Conservation (phyloP, 1,140 invertebrate species). For the Adoxophyes honmai region DNA sequence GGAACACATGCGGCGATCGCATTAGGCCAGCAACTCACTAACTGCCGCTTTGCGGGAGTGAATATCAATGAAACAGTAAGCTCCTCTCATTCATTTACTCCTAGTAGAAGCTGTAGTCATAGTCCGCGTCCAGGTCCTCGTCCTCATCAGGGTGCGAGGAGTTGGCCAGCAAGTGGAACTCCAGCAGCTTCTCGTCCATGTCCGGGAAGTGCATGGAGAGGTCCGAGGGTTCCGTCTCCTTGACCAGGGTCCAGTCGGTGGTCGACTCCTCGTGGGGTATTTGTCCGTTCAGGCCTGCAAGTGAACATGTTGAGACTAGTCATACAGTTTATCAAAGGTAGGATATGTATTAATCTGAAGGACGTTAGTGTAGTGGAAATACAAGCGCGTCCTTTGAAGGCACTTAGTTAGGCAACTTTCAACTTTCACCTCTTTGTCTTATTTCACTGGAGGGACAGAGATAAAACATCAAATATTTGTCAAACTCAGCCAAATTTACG, state of each 20-base stretch:
- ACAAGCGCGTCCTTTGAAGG: too few relatives aligned
- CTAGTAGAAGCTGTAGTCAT: constrained; percentile 63
- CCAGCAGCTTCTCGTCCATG: constrained; percentile 45
- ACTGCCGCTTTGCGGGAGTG: too few relatives aligned
- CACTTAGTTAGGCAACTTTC: too few relatives aligned
- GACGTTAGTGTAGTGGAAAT: too few relatives aligned
- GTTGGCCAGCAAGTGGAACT: constrained; percentile 50
- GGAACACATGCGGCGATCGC: too few relatives aligned
- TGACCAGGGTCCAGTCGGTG: constrained; percentile 46
- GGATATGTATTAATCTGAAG: too few relatives aligned
- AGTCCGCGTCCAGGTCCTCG: constrained; percentile 46
- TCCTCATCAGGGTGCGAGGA: constrained; percentile 41
- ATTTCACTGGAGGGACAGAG: too few relatives aligned
- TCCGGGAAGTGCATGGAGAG: constrained; percentile 27
- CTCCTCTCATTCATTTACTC: constrained; percentile 30
- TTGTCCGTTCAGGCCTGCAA: constrained; percentile 14
- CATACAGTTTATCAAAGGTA: too few relatives aligned
- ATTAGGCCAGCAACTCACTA: too few relatives aligned
- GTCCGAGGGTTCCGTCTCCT: constrained; percentile 34
- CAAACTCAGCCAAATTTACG: too few relatives aligned
- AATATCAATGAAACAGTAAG: constrained; percentile 15
- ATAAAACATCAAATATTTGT: too few relatives aligned
- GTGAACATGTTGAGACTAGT: constrained; percentile 24
- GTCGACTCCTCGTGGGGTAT: constrained; percentile 29
- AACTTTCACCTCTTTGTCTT: too few relatives aligned